A percentile compares a stretch with the other conserved stretches of the same genome.
Conservation (phyloP, 2,888 invertebrate species). For the Drosophila mettleri region DNA sequence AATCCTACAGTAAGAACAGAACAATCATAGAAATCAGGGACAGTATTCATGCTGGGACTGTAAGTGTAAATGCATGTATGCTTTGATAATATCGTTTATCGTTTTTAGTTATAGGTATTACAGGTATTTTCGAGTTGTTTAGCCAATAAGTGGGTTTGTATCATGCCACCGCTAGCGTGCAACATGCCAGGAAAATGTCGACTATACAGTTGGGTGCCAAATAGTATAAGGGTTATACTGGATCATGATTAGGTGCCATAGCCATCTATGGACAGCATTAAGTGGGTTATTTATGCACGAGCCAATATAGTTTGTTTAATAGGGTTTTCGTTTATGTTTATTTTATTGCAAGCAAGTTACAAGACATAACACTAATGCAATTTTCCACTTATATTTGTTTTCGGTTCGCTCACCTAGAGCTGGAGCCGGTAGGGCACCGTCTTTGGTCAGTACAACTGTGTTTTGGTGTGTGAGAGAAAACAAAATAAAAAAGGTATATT, state of each 20-base stretch:
- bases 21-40: constrained; percentile 22
- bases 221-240: constrained; percentile 21
- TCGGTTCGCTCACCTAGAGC: constrained; percentile 85
- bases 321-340: constrained; percentile 23
- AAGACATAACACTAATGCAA: constrained; percentile 51
- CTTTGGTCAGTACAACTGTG: constrained; percentile 85
- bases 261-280: constrained; percentile 39
- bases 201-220: constrained; percentile 21
- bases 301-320: constrained; percentile 5
- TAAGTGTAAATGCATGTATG: constrained; percentile 30
- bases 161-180: constrained; percentile 62
- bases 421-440: constrained; percentile 85
- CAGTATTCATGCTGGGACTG: constrained; percentile 53
- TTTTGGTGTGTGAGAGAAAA: constrained; percentile 75
- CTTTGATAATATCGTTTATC: constrained; percentile 14
- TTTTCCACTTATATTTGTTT: constrained; percentile 51
- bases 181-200: constrained; percentile 49
- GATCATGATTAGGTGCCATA: constrained; percentile 33
- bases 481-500: constrained; percentile 54
- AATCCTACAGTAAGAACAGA: constrained; percentile 16
- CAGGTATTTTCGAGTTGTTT: constrained; percentile 7
- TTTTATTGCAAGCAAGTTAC: constrained; percentile 43
- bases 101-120: constrained; percentile 8
- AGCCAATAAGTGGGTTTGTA: constrained; percentile 40
- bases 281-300: constrained; percentile 31